Conservation (phyloP, 2,888 invertebrate species). For the Leucozona laternaria region DNA sequence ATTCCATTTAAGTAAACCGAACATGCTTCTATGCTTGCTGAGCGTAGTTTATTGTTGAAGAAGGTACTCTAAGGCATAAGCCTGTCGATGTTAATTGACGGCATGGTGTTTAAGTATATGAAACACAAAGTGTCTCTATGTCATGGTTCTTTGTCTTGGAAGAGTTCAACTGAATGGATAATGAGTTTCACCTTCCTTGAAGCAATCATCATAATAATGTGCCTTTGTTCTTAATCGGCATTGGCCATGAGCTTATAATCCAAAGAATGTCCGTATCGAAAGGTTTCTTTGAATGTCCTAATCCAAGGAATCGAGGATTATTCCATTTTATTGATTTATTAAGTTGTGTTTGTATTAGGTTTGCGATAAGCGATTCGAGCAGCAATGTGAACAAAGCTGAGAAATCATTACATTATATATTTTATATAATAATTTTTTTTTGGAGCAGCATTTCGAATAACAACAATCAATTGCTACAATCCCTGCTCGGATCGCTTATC, state of each 20-base stretch:
- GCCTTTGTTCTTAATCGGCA: background rate
- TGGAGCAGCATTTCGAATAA: no score
- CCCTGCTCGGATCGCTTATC: no score
- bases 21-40: slow-evolving; percentile 59
- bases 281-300: no score
- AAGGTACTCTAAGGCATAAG: slow-evolving; percentile 28
- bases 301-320: background rate
- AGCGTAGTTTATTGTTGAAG: background rate
- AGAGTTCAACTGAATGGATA: slow-evolving; percentile 5
- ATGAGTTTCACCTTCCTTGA: slow-evolving; percentile 10
- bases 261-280: background rate
- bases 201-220: background rate
- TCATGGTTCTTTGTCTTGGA: slow-evolving; percentile 10
- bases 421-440: no score
- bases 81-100: slow-evolving; percentile 62
- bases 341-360: no score
- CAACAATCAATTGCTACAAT: no score
- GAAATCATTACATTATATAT: no score
- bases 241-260: background rate
- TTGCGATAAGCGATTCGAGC: no score
- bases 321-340: background rate
- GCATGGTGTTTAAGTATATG: slow-evolving; percentile 21
- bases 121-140: slow-evolving; percentile 24
- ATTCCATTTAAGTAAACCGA: slow-evolving; percentile 47
- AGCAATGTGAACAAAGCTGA: no score